Evolutionary conservation across 2,888 invertebrate genomes (phyloP).

Genomic region (Mythimna albipuncta): DNA sequence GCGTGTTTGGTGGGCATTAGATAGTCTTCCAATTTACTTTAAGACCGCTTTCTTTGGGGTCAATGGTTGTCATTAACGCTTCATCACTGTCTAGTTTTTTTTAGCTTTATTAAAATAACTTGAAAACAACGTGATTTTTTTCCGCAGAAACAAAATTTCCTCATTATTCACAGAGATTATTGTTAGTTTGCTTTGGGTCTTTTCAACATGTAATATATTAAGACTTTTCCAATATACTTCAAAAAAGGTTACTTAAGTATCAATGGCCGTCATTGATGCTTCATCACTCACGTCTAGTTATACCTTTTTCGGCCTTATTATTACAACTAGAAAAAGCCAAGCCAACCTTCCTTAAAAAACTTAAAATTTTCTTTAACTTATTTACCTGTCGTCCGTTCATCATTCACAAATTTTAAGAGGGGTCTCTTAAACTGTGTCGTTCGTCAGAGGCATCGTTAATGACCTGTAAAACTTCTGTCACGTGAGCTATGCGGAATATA

Average conservation of each 20-base stretch:
- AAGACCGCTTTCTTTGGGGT: not conserved
- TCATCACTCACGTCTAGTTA: not conserved
- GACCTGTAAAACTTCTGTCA: conserved; percentile 22
- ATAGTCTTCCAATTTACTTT: not conserved
- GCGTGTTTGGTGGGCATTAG: too few species aligned
- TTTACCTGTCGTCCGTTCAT: not conserved
- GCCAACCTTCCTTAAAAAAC: too few species aligned
- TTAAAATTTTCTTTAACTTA: not conserved
- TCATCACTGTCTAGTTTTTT: not conserved
- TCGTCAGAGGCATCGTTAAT: conserved; percentile 32
- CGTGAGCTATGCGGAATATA: conserved; percentile 7
- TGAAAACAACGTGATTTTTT: not conserved
- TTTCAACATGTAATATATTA: too few species aligned
- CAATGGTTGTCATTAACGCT: not conserved
- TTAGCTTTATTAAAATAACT: not conserved
- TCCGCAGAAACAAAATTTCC: too few species aligned
- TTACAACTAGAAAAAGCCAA: not conserved
- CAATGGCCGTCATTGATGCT: not conserved
- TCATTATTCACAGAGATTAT: too few species aligned
- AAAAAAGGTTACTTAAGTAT: not conserved
- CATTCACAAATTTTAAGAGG: not conserved
- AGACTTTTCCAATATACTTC: not conserved
- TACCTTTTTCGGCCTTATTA: not conserved
- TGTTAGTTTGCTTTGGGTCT: too few species aligned
- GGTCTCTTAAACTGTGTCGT: not conserved